Percentiles rank a stretch among this genome's conserved stretches.
Evolutionary conservation across 2,113 vertebrate species (phyloP).

Genomic region (Rhinolophus sinicus): DNA sequence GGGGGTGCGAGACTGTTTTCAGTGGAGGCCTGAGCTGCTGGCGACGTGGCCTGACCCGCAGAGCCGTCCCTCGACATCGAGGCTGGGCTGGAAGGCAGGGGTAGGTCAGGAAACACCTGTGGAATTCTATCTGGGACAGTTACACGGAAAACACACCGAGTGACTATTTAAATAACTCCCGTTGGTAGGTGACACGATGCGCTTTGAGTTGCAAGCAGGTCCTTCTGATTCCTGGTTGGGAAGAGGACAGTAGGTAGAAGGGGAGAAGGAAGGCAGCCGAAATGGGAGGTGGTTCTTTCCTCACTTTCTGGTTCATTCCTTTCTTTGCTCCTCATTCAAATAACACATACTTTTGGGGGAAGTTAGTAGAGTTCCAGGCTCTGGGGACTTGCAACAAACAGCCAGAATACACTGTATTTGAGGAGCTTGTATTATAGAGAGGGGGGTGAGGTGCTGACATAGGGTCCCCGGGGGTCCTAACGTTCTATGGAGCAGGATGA

Average conservation of each 20-base stretch:
- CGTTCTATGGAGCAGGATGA: not conserved
- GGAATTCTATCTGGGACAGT: not conserved
- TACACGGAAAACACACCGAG: not conserved
- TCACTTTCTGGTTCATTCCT: not conserved
- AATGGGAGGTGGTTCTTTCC: not conserved
- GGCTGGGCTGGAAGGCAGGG: not conserved
- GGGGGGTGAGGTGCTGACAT: accelerated
- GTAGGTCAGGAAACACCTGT: not conserved
- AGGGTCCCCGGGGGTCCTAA: too few relatives aligned
- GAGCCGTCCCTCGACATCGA: not conserved
- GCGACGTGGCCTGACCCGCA: not conserved
- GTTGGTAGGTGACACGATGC: not conserved
- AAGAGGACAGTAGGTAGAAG: not conserved
- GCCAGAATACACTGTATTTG: not conserved
- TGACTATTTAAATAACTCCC: not conserved
- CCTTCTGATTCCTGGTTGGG: not conserved
- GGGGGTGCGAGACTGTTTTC: too few relatives aligned
- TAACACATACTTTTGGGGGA: not conserved
- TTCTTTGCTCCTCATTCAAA: not conserved
- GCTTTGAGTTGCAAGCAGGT: not conserved
- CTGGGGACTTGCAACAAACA: not conserved
- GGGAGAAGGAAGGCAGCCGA: not conserved
- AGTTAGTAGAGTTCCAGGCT: not conserved
- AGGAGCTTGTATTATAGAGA: not conserved
- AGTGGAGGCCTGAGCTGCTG: too few relatives aligned